These are phyloP conservation scores for Leptopilina boulardi DNA, from an alignment of 1,140 invertebrate genomes.

Conservation along the genomic window DNA sequence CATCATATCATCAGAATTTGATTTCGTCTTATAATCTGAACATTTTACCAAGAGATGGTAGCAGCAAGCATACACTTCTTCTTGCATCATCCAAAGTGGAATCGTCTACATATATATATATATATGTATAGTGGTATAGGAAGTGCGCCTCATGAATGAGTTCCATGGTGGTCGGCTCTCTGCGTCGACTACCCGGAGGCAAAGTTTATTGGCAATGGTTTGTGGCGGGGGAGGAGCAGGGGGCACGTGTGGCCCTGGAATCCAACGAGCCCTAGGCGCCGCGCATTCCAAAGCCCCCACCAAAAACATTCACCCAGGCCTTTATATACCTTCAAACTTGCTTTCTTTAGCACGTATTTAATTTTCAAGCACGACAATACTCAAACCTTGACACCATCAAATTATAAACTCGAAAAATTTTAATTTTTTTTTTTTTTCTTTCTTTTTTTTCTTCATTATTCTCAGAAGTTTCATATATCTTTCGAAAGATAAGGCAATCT, in stretches of 20 bases:
- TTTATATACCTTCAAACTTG: slow-evolving; percentile 62
- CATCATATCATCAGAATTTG: not conserved
- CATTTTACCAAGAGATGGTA: slow-evolving; percentile 48
- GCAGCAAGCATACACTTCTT: slow-evolving; percentile 1
- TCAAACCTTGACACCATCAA: slow-evolving; percentile 38
- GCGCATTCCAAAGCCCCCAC: slow-evolving; percentile 77
- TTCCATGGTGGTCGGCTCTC: slow-evolving; percentile 75
- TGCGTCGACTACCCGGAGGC: slow-evolving; percentile 75
- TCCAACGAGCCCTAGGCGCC: slow-evolving; percentile 79
- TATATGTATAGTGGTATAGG: slow-evolving; percentile 67
- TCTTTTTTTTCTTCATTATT: no score
- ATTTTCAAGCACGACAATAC: slow-evolving; percentile 61
- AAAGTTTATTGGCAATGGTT: slow-evolving; percentile 72
- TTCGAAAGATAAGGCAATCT: no score
- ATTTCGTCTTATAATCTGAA: not conserved
- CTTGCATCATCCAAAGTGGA: slow-evolving; percentile 42
- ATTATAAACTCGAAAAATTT: not conserved
- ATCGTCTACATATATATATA: no score
- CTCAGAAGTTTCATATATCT: no score
- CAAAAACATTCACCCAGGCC: slow-evolving; percentile 53
- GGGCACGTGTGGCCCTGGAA: slow-evolving; percentile 77
- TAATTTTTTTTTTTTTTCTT: not conserved
- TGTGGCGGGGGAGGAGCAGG: slow-evolving; percentile 68
- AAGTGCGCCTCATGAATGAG: slow-evolving; percentile 74
- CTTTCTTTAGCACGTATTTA: slow-evolving; percentile 67